A percentile compares a stretch with the other conserved stretches of the same genome.
Evolutionary conservation across 2,113 vertebrate genomes (phyloP).

Genomic region (Chloropsis cyanopogon): DNA sequence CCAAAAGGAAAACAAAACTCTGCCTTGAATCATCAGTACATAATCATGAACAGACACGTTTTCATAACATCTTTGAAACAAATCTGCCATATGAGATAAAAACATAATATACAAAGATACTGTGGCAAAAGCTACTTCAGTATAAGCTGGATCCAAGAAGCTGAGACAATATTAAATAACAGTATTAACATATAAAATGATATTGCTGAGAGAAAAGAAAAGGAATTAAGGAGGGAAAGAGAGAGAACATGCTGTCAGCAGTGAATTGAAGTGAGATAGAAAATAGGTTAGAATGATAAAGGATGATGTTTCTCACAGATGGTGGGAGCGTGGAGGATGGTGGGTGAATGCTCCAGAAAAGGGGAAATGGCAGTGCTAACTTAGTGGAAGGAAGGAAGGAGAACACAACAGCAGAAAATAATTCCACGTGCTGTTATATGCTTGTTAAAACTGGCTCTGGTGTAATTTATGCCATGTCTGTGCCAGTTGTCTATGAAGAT

Average conservation of each 20-base stretch:
- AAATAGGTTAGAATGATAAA: neutral
- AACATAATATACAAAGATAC: neutral
- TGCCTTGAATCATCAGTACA: conserved; percentile 10
- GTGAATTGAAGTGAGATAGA: neutral
- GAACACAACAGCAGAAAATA: neutral
- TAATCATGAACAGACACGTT: neutral
- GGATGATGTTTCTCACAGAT: neutral
- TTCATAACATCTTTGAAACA: conserved; percentile 33
- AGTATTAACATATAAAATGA: conserved; percentile 5
- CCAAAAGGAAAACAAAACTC: conserved; percentile 22
- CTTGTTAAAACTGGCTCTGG: neutral
- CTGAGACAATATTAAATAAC: neutral
- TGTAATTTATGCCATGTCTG: neutral
- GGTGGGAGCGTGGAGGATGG: neutral
- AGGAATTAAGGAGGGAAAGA: neutral
- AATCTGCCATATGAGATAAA: conserved; percentile 26
- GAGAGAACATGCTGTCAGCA: neutral
- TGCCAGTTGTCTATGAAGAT: neutral
- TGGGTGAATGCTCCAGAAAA: neutral
- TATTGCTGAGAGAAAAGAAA: neutral
- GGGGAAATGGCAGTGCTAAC: neutral
- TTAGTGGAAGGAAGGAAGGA: neutral
- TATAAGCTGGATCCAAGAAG: neutral
- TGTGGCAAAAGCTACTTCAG: neutral
- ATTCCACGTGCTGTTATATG: neutral